phyloP scores from a whole-genome alignment of 2,888 invertebrate species.

The Eledona agricola region DNA sequence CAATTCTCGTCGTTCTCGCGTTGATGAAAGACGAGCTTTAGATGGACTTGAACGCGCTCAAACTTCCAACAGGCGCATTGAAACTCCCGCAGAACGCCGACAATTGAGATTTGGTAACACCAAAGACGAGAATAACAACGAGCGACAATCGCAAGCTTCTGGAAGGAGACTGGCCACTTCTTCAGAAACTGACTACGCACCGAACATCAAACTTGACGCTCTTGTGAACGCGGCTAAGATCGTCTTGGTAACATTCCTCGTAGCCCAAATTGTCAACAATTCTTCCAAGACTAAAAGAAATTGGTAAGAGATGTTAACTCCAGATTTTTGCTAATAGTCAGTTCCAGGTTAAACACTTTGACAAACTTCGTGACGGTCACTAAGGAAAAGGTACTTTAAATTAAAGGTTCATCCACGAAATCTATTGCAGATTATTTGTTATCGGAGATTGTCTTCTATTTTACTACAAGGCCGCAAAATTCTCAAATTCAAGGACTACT shows the following conservation, averaged over 20 bases:
- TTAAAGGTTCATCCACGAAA: slow-evolving; percentile 26
- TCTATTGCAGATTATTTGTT: slow-evolving; percentile 35
- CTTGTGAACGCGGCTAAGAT: slow-evolving; percentile 21
- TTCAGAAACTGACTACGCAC: slow-evolving; percentile 22
- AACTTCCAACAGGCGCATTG: too few species aligned
- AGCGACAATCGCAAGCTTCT: slow-evolving; percentile 9
- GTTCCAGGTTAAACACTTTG: slow-evolving; percentile 30
- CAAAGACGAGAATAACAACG: slow-evolving; percentile 21
- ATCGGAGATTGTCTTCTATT: slow-evolving; percentile 19
- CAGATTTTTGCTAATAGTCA: neutral
- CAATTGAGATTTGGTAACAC: slow-evolving; percentile 5
- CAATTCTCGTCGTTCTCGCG: neutral
- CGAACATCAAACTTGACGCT: slow-evolving; percentile 14
- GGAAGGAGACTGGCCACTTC: slow-evolving; percentile 33
- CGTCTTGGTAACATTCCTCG: slow-evolving; percentile 22
- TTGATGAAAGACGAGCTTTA: neutral
- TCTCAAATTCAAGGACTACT: slow-evolving; percentile 21
- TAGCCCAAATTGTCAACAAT: slow-evolving; percentile 28
- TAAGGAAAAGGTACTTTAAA: slow-evolving; percentile 39
- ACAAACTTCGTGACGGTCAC: slow-evolving; percentile 36
- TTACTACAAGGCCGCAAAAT: slow-evolving; percentile 25
- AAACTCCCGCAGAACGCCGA: neutral
- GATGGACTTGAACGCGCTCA: too few species aligned
- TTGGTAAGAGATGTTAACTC: slow-evolving; percentile 24
- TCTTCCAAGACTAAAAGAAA: slow-evolving; percentile 29